Percentiles rank a stretch among this genome's conserved stretches.
Evolutionary conservation across 2,888 invertebrate species (phyloP).

Genomic region (Orgyia antiqua): DNA sequence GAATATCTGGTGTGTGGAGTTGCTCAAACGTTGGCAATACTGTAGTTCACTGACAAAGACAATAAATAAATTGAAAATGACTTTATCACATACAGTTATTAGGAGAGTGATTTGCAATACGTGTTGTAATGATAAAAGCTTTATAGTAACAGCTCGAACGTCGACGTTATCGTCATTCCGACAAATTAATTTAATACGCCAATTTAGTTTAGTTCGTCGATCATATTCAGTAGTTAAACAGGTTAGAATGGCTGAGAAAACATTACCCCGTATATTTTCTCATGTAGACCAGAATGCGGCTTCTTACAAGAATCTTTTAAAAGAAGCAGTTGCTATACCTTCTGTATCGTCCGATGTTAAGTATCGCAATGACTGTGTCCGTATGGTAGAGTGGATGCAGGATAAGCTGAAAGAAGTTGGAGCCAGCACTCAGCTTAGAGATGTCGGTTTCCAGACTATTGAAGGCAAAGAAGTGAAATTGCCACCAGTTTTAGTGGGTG

Average conservation of each 20-base stretch:
- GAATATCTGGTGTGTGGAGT: too few species aligned
- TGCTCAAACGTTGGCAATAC: too few species aligned
- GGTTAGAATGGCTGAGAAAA: conserved; percentile 53
- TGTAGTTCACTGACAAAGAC: too few species aligned
- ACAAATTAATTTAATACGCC: conserved; percentile 21
- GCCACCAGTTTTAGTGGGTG: conserved; percentile 91
- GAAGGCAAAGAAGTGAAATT: conserved; percentile 85
- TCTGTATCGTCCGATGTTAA: conserved; percentile 97
- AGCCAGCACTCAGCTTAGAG: conserved; percentile 82
- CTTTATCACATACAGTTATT: conserved; percentile 12
- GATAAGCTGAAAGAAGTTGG: conserved; percentile 84
- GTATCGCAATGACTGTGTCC: conserved; percentile 86
- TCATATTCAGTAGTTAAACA: conserved; percentile 37
- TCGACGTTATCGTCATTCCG: conserved; percentile 16
- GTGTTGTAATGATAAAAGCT: conserved; percentile 34
- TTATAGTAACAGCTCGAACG: conserved; percentile 28
- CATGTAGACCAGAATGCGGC: conserved; percentile 87
- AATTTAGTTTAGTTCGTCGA: conserved; percentile 23
- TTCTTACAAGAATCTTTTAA: conserved; percentile 86
- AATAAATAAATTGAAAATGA: conserved; percentile 30
- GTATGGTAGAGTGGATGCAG: conserved; percentile 92
- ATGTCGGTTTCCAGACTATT: conserved; percentile 86
- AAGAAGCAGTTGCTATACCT: conserved; percentile 93
- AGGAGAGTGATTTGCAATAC: conserved; percentile 33
- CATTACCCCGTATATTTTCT: conserved; percentile 74